Conservation (phyloP, 2,888 invertebrate genomes). For the Eueremaeus valkanovi region DNA sequence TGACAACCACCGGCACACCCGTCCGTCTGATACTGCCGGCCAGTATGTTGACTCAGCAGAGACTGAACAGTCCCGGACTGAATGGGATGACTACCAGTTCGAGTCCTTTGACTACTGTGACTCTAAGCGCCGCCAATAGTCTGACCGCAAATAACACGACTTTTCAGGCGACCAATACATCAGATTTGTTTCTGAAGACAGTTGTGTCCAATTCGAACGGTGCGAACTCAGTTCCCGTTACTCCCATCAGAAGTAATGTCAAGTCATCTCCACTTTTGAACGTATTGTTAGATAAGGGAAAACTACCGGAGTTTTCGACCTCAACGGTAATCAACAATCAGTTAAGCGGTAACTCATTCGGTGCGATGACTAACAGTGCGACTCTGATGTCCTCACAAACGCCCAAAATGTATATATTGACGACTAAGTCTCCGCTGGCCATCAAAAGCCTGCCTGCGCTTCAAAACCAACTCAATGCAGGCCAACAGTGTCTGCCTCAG, state of each 20-base stretch:
- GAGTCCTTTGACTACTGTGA: constrained; percentile 13
- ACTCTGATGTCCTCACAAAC: neutral
- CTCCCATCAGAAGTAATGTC: constrained; percentile 38
- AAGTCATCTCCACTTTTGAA: constrained; percentile 48
- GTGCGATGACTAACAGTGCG: neutral
- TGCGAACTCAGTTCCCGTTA: constrained; percentile 23
- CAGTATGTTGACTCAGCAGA: constrained; percentile 39
- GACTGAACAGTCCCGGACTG: neutral
- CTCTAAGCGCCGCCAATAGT: neutral
- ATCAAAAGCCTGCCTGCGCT: constrained; percentile 53
- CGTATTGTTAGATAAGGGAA: constrained; percentile 48
- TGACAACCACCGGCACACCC: constrained; percentile 28
- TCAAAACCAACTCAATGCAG: constrained; percentile 29
- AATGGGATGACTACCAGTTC: constrained; percentile 36
- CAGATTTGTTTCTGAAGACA: constrained; percentile 39
- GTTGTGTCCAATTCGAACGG: constrained; percentile 22
- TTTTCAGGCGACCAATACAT: constrained; percentile 43
- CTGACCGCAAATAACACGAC: constrained; percentile 13
- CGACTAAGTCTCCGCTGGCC: constrained; percentile 35
- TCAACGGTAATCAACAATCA: constrained; percentile 45
- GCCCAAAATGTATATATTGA: constrained; percentile 41
- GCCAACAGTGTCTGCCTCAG: neutral
- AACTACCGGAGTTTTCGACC: constrained; percentile 44
- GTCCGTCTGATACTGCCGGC: constrained; percentile 42
- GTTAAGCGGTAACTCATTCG: constrained; percentile 19